Conservation (phyloP, 2,888 invertebrate species). For the Caenorhabditis sp. region DNA sequence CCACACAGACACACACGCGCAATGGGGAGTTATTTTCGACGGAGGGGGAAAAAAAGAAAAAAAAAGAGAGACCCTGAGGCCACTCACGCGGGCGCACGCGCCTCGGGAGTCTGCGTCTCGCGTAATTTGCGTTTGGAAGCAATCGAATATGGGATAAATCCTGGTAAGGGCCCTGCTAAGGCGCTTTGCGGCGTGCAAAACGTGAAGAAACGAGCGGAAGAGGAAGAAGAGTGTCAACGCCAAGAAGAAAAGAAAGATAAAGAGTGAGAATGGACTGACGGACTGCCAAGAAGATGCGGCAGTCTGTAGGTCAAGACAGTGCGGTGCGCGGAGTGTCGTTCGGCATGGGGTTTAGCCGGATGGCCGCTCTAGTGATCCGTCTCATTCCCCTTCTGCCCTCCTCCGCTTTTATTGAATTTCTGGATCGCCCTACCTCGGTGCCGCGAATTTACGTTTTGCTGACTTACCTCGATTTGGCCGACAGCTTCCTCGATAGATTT, state of each 20-base stretch:
- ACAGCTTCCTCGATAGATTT: slow-evolving; percentile 72
- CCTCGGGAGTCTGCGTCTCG: slow-evolving; percentile 11
- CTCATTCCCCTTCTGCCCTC: slow-evolving; percentile 3
- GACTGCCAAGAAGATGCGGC: not conserved
- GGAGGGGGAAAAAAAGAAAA: not conserved
- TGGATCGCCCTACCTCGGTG: not conserved
- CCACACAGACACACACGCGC: too few relatives aligned
- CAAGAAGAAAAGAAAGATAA: too few relatives aligned
- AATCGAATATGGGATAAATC: not conserved
- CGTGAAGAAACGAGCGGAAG: too few relatives aligned
- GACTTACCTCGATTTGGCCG: slow-evolving; percentile 67
- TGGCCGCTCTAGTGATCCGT: too few relatives aligned
- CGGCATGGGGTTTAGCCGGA: not conserved
- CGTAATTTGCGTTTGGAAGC: slow-evolving; percentile 7
- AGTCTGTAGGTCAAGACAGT: not conserved
- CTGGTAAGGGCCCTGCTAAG: too few relatives aligned
- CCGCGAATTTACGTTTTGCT: not conserved
- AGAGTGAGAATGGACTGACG: not conserved
- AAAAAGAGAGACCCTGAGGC: slow-evolving; percentile 9
- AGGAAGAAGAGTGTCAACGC: too few relatives aligned
- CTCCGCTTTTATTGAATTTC: not conserved
- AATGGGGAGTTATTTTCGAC: slow-evolving; percentile 31
- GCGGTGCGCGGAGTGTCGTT: slow-evolving; percentile 8
- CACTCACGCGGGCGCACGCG: slow-evolving; percentile 32
- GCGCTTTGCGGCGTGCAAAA: too few relatives aligned